Conservation (phyloP, 2,113 vertebrate species). For the Rhodinocichla rosea region DNA sequence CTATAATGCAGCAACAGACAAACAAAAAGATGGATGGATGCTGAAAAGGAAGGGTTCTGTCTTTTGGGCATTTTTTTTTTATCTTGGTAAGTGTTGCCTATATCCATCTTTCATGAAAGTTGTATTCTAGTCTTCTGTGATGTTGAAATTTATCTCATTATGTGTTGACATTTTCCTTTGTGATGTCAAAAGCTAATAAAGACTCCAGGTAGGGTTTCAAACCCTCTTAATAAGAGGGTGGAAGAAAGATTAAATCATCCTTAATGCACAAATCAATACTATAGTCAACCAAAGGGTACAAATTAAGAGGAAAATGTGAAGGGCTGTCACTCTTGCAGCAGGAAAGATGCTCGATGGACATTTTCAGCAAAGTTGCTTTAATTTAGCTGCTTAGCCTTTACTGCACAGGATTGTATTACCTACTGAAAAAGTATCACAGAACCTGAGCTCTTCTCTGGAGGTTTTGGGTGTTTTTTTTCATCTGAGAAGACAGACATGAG, state of each 20-base stretch:
- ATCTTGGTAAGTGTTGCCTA: not conserved
- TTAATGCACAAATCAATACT: slow-evolving; percentile 45
- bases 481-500: not conserved
- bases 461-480: not conserved
- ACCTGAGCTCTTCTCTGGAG: not conserved
- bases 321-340: not conserved
- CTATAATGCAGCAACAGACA: slow-evolving; percentile 33
- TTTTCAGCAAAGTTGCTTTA: not conserved
- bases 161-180: slow-evolving; percentile 28
- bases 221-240: slow-evolving; percentile 8
- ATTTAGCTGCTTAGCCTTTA: not conserved
- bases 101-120: not conserved
- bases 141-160: slow-evolving; percentile 34
- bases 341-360: not conserved
- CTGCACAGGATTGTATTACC: not conserved
- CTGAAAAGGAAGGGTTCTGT: not conserved
- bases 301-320: slow-evolving; percentile 32
- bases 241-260: slow-evolving; percentile 55
- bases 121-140: not conserved
- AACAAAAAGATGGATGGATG: slow-evolving; percentile 39
- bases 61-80: not conserved
- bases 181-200: slow-evolving; percentile 50
- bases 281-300: slow-evolving; percentile 23
- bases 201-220: slow-evolving; percentile 29
- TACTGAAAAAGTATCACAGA: not conserved